These are phyloP conservation scores for Mesitornis unicolor DNA, from an alignment of 2,113 vertebrate genomes.

Conservation along the genomic window DNA sequence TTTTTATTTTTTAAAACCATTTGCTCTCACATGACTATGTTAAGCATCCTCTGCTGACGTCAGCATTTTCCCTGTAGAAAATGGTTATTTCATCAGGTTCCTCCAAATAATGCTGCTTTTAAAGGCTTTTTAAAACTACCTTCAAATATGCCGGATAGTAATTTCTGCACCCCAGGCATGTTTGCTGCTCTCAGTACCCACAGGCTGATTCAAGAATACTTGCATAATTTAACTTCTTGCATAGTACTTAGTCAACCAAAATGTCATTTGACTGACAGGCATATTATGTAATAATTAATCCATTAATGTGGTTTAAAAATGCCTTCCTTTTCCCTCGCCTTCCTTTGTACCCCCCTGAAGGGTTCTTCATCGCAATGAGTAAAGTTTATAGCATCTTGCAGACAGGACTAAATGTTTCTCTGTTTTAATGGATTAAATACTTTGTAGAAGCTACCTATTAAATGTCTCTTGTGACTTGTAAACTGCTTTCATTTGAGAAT, in stretches of 20 bases:
- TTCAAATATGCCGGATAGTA: neutral
- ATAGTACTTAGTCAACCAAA: conserved; percentile 2
- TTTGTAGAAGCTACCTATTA: conserved; percentile 2
- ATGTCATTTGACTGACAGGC: conserved; percentile 4
- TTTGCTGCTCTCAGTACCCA: neutral
- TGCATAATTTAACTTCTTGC: conserved; percentile 25
- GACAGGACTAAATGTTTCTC: neutral
- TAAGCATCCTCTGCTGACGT: neutral
- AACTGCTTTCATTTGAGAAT: conserved; percentile 18
- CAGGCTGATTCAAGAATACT: neutral
- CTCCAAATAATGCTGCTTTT: neutral
- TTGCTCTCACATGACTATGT: neutral
- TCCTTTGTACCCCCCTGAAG: neutral
- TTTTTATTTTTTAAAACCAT: neutral
- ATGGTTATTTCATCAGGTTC: neutral
- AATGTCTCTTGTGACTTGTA: conserved; percentile 4
- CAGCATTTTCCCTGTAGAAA: neutral
- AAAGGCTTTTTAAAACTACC: neutral
- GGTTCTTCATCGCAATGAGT: neutral
- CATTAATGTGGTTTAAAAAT: conserved; percentile 13
- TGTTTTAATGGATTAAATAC: neutral
- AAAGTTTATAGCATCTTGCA: neutral
- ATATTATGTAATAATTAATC: conserved; percentile 36
- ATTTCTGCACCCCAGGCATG: neutral
- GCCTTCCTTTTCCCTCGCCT: neutral